Evolutionary conservation across 2,797 vertebrate genomes (phyloP), one percentile per base, ranked within the genome.

Genomic region (Pseudocheirus occidentalis): DNA sequence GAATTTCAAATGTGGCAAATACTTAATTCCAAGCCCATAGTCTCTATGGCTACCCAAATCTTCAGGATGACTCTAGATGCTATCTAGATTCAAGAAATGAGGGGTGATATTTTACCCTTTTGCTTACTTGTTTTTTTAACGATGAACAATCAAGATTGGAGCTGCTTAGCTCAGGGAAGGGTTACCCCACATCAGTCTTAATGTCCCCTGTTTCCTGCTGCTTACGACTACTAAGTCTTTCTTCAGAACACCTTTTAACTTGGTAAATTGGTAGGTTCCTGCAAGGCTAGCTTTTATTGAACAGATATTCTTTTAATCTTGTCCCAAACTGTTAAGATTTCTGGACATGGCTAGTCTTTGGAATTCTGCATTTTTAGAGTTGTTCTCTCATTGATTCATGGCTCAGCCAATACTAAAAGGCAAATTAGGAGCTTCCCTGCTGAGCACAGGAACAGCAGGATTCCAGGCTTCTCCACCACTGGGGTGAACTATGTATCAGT

Each of bases 361-460:
- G 56, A 95, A 90, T 95, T 54, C 34, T 92, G 9, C 94, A 28
- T 91, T 59, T 62, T 91, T 93, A 95, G 92, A 87, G 56, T 91
- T n/a, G n/a, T 55, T 40, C 40, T 95, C 50, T 31, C 40, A 12
- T 46, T 95, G 50, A 96, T 10, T 62, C 7, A 11, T 34, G 40
- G 90, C 34, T 13, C 40, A 31, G 40, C 52, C 55, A 46, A 1
- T 62, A 52, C 62, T 93, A 53, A 95, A 81, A 81, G 66, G 66
- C n/a, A 24, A 57, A 90, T 95, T 94, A 93, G 90, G 52, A 95
- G 93, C 16, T 55, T 1, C 29, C 46, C 46, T 90, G 89, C 53
- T 54, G 58, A 95, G 31, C 92, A n/a, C 40, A 92, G 16, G 16
- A 90, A 91, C 21, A 57, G 21, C 29, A 90, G 53, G 57, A 62